Percentiles rank a stretch among this genome's conserved stretches.
Conservation (phyloP, 23 tunicate genomes). For the Styela clava region DNA sequence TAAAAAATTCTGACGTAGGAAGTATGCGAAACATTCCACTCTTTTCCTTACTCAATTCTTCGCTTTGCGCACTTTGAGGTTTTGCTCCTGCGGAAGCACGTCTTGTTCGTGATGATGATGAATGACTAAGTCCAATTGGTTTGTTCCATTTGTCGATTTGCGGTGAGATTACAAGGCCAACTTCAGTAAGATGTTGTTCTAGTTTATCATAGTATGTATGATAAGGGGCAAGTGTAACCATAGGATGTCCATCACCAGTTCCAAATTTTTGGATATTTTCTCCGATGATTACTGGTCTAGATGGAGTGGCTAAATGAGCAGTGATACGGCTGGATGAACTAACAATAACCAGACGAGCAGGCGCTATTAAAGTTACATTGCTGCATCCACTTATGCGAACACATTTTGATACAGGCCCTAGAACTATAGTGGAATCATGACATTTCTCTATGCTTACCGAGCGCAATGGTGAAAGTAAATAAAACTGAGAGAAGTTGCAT, state of each 20-base stretch:
- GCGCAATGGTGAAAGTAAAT: slow-evolving; percentile 66
- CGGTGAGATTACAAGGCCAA: slow-evolving; percentile 75
- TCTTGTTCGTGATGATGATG: slow-evolving; percentile 13
- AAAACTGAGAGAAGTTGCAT: slow-evolving; percentile 58
- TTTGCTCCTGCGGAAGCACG: background rate
- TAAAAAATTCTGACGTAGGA: slow-evolving; percentile 58
- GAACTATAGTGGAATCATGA: slow-evolving; percentile 44
- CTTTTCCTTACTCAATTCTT: slow-evolving; percentile 5
- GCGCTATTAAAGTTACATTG: slow-evolving; percentile 65
- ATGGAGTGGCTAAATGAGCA: slow-evolving; percentile 61
- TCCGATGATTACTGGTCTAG: slow-evolving; percentile 49
- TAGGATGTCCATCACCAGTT: background rate
- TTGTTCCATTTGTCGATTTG: slow-evolving; percentile 86
- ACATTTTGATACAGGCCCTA: slow-evolving; percentile 79
- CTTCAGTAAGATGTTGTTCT: slow-evolving; percentile 57
- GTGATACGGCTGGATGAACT: slow-evolving; percentile 33
- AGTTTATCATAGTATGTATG: slow-evolving; percentile 73
- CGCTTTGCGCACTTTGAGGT: slow-evolving; percentile 13
- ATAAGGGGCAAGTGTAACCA: slow-evolving; percentile 82
- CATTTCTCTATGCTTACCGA: slow-evolving; percentile 89
- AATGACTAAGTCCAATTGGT: slow-evolving; percentile 48
- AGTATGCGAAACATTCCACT: slow-evolving; percentile 29
- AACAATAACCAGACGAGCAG: slow-evolving; percentile 54
- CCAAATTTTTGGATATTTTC: slow-evolving; percentile 25
- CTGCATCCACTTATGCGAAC: slow-evolving; percentile 57